Evolutionary conservation across 2,113 vertebrate genomes (phyloP), one percentile per base, ranked within the genome.

Genomic region (Periophthalmus modestus): DNA sequence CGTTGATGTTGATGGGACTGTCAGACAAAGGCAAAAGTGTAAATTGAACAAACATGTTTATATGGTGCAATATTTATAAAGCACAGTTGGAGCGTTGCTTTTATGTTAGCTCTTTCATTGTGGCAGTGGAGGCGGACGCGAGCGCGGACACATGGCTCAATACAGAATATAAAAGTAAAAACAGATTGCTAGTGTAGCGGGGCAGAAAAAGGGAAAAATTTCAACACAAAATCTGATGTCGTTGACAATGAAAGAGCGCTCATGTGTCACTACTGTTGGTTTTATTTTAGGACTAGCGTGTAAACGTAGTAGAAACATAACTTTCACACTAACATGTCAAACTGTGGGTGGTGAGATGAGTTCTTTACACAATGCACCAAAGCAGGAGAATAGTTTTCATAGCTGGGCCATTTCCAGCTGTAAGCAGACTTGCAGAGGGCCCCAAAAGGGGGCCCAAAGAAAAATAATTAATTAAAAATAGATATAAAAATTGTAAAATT

Each of bases 61-160:
- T 13, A 36, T 18, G 43, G 68, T 92, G 85, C 77, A 92, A 86
- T 89, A 92, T 93, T 90, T 75, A 92, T 91, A 59, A 16, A 67
- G 67, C 10, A 2, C 70, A 39, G 77, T 74, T 73, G 75, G 69
- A 76, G 68, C 75, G 10, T 59, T 19, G 68, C 82, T 89, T 85
- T 89, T 74, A 84, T 85, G 73, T 72, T 52, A 16, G 19, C 28
- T 70, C 69, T 81, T 74, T 69, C 66, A 65, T 69, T 61, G 82
- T 58, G 68, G 18, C 24, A 43, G 79, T 5, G 28, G 18, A 73
- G 81, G 33, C 0, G 36, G 63, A n/a, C 33, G 19, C 0, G 62
- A 83, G 43, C 68, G 46, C 9, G 74, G 85, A 84, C 82, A 80
- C 73, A 46, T 28, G 57, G 70, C 69, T 78, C 72, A 74, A 18